A percentile compares a stretch with the other conserved stretches of the same genome.
Evolutionary conservation across 2,113 vertebrate genomes (phyloP).

Genomic region (Argyrosomus japonicus): DNA sequence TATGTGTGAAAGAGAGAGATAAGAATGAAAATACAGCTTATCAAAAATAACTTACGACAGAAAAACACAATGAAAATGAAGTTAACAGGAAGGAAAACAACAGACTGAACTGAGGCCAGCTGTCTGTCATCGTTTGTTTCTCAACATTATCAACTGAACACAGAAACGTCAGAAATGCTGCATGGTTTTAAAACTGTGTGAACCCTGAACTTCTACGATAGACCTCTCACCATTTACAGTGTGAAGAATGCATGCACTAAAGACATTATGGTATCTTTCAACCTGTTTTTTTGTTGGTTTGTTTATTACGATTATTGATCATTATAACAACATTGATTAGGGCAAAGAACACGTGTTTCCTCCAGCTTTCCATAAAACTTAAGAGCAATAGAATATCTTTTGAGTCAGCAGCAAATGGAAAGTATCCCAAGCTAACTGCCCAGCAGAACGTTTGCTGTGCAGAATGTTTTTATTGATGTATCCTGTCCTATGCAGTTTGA

Average conservation of each 20-base stretch:
- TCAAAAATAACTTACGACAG: not conserved
- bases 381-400: too few relatives aligned
- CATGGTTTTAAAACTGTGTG: not conserved
- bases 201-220: not conserved
- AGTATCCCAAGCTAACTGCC: not conserved
- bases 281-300: not conserved
- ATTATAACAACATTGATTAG: not conserved
- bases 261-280: not conserved
- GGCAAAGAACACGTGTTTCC: not conserved
- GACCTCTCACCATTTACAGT: not conserved
- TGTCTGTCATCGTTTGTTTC: not conserved
- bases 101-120: not conserved
- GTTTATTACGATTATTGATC: not conserved
- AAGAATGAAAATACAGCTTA: not conserved
- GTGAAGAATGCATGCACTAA: not conserved
- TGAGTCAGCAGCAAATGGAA: not conserved
- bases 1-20: not conserved
- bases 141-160: not conserved
- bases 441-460: too few relatives aligned
- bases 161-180: not conserved
- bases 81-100: not conserved
- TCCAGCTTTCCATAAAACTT: not conserved
- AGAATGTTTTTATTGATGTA: too few relatives aligned
- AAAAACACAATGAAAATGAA: not conserved
- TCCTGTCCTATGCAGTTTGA: not conserved